Evolutionary conservation across 2,113 vertebrate genomes (phyloP).

Genomic region (Aleadryas rufinucha): DNA sequence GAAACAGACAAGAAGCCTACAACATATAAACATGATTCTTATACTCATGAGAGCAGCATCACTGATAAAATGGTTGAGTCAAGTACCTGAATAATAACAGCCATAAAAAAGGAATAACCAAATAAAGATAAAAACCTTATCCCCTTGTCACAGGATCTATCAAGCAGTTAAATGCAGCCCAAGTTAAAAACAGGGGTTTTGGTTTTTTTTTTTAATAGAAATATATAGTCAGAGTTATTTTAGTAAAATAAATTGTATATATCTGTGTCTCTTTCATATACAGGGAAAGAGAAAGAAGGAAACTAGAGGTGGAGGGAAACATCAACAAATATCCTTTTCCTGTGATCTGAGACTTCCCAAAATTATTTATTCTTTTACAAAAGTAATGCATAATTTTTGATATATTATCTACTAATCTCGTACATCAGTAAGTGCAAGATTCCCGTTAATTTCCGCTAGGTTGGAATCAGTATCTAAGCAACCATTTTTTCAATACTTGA

Average conservation of each 20-base stretch:
- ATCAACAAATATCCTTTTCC: neutral
- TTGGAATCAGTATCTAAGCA: neutral
- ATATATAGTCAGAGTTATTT: neutral
- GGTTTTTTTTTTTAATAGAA: neutral
- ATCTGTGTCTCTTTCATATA: neutral
- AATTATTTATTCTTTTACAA: neutral
- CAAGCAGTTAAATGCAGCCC: neutral
- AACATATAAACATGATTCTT: neutral
- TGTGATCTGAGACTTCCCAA: neutral
- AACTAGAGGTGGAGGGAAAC: neutral
- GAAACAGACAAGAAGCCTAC: slow-evolving; percentile 13
- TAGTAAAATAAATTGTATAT: neutral
- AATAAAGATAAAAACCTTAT: neutral
- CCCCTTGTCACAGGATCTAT: neutral
- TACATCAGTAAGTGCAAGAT: neutral
- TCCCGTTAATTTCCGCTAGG: neutral
- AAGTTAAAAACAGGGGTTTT: neutral
- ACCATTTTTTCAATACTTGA: neutral
- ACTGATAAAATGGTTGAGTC: neutral
- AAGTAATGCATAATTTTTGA: neutral
- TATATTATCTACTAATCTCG: neutral
- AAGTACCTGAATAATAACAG: neutral
- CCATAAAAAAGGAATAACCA: neutral
- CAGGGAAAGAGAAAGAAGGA: neutral
- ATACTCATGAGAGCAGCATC: neutral